These are phyloP conservation scores for Octopus bimaculoides DNA, from an alignment of 1,140 invertebrate genomes.

Conservation along the genomic window DNA sequence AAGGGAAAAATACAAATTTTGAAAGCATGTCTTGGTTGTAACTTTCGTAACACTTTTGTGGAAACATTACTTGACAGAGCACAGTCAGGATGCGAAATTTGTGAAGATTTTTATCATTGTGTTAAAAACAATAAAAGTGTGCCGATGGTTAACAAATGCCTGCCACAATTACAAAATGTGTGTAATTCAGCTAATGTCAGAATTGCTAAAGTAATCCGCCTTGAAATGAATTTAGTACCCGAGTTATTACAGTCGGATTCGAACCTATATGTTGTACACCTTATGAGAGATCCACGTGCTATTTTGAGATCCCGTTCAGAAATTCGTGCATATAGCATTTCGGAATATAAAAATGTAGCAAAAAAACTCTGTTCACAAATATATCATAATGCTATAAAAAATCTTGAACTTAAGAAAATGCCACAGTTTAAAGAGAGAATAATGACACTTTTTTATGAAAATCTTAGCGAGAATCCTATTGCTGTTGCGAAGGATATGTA, in stretches of 20 bases:
- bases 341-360: background rate
- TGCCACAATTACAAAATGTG: conserved; percentile 1
- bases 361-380: background rate
- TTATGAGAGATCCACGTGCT: conserved; percentile 20
- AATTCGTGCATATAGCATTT: conserved; percentile 2
- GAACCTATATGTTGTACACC: conserved; percentile 20
- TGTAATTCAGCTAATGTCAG: conserved; percentile 13
- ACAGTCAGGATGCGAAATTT: background rate
- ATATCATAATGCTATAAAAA: background rate
- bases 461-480: background rate
- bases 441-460: background rate
- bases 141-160: conserved; percentile 7
- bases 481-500: background rate
- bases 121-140: background rate
- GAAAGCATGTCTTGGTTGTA: background rate
- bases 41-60: background rate
- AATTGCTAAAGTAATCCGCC: conserved; percentile 21
- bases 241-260: background rate
- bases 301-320: conserved; percentile 18
- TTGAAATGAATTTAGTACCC: conserved; percentile 6
- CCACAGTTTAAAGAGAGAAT: background rate
- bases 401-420: background rate
- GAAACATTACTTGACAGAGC: background rate
- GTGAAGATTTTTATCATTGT: background rate
- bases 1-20: too few relatives aligned